These are phyloP conservation scores for Maconellicoccus hirsutus DNA, from an alignment of 1,140 invertebrate genomes.

Conservation along the genomic window DNA sequence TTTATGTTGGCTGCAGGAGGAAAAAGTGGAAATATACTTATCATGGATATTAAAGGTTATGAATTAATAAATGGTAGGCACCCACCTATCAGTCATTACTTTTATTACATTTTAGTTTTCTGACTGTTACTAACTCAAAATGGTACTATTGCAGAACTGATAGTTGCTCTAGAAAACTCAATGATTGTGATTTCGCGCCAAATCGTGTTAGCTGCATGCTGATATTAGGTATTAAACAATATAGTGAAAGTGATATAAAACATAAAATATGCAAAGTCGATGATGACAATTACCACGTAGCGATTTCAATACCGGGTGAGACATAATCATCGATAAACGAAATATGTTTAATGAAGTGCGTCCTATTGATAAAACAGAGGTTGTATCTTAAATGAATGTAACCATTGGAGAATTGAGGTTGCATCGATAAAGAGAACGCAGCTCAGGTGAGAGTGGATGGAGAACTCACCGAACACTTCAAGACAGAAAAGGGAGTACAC, in stretches of 20 bases:
- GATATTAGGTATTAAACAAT: not conserved
- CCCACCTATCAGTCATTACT: not conserved
- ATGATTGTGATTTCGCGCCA: not conserved
- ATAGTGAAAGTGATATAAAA: constrained; percentile 2
- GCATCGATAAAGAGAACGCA: not conserved
- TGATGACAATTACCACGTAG: not conserved
- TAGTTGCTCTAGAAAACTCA: not conserved
- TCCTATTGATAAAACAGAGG: no score
- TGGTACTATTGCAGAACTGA: not conserved
- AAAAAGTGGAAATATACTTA: not conserved
- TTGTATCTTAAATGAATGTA: no score
- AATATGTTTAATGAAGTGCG: no score
- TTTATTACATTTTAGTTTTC: no score
- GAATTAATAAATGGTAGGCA: not conserved
- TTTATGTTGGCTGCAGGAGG: not conserved
- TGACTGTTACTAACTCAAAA: no score
- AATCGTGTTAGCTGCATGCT: not conserved
- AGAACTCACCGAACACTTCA: not conserved
- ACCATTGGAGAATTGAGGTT: no score
- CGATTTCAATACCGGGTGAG: not conserved
- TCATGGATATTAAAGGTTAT: constrained; percentile 18
- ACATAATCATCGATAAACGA: no score
- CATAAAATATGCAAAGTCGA: constrained; percentile 4
- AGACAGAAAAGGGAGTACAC: constrained; percentile 30
- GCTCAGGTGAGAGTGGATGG: no score